Evolutionary conservation across 2,888 invertebrate genomes (phyloP).

Genomic region (Polyploca ridens): DNA sequence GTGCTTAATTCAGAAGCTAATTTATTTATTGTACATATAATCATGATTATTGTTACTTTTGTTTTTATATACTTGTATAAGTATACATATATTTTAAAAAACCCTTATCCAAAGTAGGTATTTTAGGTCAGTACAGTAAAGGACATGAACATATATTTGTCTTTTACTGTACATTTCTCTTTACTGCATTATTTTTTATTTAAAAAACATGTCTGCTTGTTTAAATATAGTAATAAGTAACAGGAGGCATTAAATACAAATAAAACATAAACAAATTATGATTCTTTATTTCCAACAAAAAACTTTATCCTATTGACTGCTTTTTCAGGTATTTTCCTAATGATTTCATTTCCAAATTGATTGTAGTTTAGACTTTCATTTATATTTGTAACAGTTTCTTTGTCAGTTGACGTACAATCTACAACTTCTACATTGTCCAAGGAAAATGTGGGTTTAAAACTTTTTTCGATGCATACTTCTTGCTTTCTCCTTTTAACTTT

Average conservation of each 20-base stretch:
- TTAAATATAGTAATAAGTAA: neutral
- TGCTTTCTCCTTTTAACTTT: conserved; percentile 39
- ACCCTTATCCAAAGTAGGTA: too few species aligned
- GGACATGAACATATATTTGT: too few species aligned
- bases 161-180: too few species aligned
- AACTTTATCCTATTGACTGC: conserved; percentile 70
- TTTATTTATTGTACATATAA: too few species aligned
- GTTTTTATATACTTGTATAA: too few species aligned
- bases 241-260: neutral
- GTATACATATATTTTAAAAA: too few species aligned
- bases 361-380: conserved; percentile 68
- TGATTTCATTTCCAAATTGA: conserved; percentile 65
- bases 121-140: too few species aligned
- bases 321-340: conserved; percentile 58
- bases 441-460: conserved; percentile 10
- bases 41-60: too few species aligned
- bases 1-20: too few species aligned
- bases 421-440: conserved; percentile 49
- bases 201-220: neutral
- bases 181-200: too few species aligned
- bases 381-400: conserved; percentile 64
- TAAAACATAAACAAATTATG: conserved; percentile 10
- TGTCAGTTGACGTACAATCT: conserved; percentile 62
- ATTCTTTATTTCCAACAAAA: conserved; percentile 59
- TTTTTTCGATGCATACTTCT: conserved; percentile 13